These are phyloP conservation scores for Herpailurus yagouaroundi DNA, from an alignment of 2,113 vertebrate genomes.

Conservation along the genomic window DNA sequence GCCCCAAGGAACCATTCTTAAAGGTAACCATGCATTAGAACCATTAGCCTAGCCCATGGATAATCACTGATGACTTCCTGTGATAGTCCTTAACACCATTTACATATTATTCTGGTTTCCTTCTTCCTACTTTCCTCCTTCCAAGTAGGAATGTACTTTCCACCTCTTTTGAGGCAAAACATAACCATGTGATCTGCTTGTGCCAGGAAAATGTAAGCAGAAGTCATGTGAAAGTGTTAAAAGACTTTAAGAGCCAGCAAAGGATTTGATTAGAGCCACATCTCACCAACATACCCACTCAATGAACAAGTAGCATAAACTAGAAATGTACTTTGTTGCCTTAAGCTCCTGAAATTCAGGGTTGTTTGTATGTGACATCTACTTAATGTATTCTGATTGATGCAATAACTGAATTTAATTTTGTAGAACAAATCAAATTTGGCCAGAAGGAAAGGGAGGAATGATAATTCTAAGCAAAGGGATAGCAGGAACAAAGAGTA, in stretches of 20 bases:
- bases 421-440: background rate
- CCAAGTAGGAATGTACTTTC: background rate
- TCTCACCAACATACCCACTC: background rate
- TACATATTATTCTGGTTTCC: background rate
- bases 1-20: constrained; percentile 17
- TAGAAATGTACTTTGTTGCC: background rate
- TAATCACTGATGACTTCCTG: background rate
- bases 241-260: background rate
- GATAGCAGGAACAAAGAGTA: background rate
- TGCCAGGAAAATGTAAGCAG: background rate
- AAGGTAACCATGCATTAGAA: background rate
- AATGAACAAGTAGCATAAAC: background rate
- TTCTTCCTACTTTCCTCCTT: background rate
- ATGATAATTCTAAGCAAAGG: background rate
- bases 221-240: background rate
- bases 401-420: background rate
- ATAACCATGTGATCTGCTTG: background rate
- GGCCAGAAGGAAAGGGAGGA: background rate
- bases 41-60: background rate
- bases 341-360: background rate
- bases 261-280: background rate
- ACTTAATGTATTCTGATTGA: background rate
- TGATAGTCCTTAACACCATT: background rate
- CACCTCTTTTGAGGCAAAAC: background rate
- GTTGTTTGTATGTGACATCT: background rate